Percentiles rank a stretch among this genome's conserved stretches.
Conservation (phyloP, 2,888 invertebrate species). For the Andrena bucephala region DNA sequence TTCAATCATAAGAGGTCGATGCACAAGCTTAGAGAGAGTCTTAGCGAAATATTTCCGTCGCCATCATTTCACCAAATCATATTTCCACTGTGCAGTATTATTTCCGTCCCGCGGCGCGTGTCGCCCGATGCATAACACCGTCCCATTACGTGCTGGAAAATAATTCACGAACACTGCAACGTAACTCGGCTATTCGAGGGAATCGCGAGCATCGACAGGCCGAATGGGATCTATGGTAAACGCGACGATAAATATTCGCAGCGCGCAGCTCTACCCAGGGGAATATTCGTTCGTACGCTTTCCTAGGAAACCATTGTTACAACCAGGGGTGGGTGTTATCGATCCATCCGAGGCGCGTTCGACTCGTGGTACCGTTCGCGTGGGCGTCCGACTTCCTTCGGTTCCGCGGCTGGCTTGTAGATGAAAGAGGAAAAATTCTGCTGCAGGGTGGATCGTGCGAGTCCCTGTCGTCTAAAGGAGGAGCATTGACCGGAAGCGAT, state of each 20-base stretch:
- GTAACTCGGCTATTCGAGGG: neutral
- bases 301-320: too few species aligned
- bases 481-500: conserved; percentile 80
- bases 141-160: conserved; percentile 6
- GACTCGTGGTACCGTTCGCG: too few species aligned
- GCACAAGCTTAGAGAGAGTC: too few species aligned
- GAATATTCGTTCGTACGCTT: too few species aligned
- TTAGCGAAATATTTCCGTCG: neutral
- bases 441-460: conserved; percentile 93
- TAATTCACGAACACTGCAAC: neutral
- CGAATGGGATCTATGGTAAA: neutral
- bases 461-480: conserved; percentile 87
- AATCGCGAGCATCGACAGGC: neutral
- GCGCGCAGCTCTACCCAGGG: too few species aligned
- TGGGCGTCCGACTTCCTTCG: too few species aligned
- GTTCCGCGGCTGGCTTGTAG: too few species aligned
- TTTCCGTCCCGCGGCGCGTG: conserved; percentile 1
- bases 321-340: too few species aligned
- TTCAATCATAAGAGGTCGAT: too few species aligned
- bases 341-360: too few species aligned
- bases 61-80: neutral
- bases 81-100: neutral
- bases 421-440: conserved; percentile 23
- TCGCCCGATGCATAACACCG: conserved; percentile 4
- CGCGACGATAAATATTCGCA: too few species aligned